Percentiles rank a stretch among this genome's conserved stretches.
Evolutionary conservation across 2,113 vertebrate genomes (phyloP).

Genomic region (Puma concolor): DNA sequence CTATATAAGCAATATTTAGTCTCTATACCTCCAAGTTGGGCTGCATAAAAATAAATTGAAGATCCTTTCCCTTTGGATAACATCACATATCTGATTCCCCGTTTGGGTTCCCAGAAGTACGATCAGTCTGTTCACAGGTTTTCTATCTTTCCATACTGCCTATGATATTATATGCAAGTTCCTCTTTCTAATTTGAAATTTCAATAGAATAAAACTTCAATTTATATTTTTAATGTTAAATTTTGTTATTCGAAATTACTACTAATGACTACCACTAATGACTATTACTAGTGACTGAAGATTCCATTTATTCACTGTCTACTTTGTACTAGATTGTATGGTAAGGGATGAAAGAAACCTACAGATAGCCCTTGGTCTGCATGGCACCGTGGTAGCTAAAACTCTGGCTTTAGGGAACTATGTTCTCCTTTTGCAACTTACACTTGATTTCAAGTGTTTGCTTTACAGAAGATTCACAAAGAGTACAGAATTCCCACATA

Average conservation of each 20-base stretch:
- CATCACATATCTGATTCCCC: not conserved
- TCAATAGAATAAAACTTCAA: not conserved
- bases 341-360: not conserved
- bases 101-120: not conserved
- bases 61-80: not conserved
- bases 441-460: not conserved
- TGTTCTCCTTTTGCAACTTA: not conserved
- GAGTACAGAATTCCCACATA: not conserved
- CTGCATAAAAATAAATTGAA: not conserved
- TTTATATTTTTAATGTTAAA: not conserved
- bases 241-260: not conserved
- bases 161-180: not conserved
- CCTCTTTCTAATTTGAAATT: not conserved
- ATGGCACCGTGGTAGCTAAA: not conserved
- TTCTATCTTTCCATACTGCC: not conserved
- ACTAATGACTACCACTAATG: too few relatives aligned
- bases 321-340: not conserved
- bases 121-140: not conserved
- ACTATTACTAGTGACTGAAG: not conserved
- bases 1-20: slow-evolving; percentile 7
- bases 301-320: not conserved
- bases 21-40: not conserved
- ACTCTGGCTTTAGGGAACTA: not conserved
- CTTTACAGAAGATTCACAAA: not conserved
- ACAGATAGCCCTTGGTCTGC: not conserved